phyloP scores from a whole-genome alignment of 2,797 vertebrate species.

The Natrix natrix region DNA sequence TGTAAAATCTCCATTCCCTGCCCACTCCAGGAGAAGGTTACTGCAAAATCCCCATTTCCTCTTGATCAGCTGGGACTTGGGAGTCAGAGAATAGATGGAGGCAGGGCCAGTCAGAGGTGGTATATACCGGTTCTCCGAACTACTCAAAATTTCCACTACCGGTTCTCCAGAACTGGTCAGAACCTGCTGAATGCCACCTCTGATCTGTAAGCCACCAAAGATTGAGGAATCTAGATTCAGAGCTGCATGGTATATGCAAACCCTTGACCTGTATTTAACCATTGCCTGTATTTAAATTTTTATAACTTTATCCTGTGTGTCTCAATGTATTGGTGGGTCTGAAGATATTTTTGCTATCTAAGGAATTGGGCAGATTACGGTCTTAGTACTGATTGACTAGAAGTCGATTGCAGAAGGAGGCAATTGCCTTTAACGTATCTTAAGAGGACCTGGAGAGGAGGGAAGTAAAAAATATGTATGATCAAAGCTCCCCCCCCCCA shows the following conservation, averaged over 20 bases:
- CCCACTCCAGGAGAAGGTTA: too few species aligned
- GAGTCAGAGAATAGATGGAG: too few species aligned
- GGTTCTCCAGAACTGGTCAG: too few species aligned
- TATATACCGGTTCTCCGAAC: too few species aligned
- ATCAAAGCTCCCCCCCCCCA: neutral
- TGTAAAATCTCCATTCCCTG: too few species aligned
- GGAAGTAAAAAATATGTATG: neutral
- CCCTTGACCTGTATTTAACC: neutral
- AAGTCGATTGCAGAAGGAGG: neutral
- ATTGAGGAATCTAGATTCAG: neutral
- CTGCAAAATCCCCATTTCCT: too few species aligned
- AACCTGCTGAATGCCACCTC: too few species aligned
- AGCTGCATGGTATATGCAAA: neutral
- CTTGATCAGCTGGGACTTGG: too few species aligned
- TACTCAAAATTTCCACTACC: too few species aligned
- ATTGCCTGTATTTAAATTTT: neutral
- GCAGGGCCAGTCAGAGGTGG: too few species aligned
- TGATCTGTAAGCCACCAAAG: too few species aligned
- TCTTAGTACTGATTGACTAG: neutral
- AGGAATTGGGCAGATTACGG: neutral
- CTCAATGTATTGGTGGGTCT: neutral
- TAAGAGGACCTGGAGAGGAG: neutral
- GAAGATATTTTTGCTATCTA: neutral
- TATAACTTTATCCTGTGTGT: neutral
- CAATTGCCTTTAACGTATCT: neutral